Base-by-base conservation (phyloP, 2,797 vertebrate species). In the Prunella strophiata region DNA sequence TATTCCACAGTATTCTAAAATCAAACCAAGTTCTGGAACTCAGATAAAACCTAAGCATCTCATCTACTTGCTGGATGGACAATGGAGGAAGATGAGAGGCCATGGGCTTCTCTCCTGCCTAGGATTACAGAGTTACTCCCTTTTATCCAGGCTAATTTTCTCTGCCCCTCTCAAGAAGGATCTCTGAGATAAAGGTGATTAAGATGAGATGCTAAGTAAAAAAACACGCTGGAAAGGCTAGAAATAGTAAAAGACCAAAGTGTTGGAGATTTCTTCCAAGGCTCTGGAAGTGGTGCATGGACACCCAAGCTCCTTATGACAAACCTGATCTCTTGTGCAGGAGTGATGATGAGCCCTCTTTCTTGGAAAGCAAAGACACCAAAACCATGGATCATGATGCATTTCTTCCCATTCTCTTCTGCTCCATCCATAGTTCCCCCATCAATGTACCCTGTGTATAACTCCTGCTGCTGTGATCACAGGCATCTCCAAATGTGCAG, bases 201-300 rank as follows among this genome's bases (percentile, higher is more conserved):
- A 71, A 59, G 19, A 67, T 34, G 42, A 80, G 40, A 45, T 16
- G 11, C 20, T 55, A 76, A 63, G 4, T 81, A 27, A 82, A 82
- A 66, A 87, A 63, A 2, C 4, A 16, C 0, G 0, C 36, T 55
- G 59, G 29, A 89, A 70, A 34, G 18, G 13, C 7, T 71, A 59
- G 48, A 76, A 91, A 85, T 20, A 62, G 34, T 16, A 15, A 71
- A 74, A 76, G 32, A 81, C n/a, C 21, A 16, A 79, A 76, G 8
- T 21, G 8, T 16, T 57, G 19, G n/a, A 85, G 19, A 47, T 58
- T 42, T 36, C 43, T 63, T 91, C 42, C 1, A 4, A 67, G 16
- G 30, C 52, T 86, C 36, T 61, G 77, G 30, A 89, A 81, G 14
- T 51, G 18, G 89, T 2, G 2, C 14, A 5, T 10, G 22, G 55